phyloP scores from a whole-genome alignment of 2,797 vertebrate species.

The Pampus argenteus region DNA sequence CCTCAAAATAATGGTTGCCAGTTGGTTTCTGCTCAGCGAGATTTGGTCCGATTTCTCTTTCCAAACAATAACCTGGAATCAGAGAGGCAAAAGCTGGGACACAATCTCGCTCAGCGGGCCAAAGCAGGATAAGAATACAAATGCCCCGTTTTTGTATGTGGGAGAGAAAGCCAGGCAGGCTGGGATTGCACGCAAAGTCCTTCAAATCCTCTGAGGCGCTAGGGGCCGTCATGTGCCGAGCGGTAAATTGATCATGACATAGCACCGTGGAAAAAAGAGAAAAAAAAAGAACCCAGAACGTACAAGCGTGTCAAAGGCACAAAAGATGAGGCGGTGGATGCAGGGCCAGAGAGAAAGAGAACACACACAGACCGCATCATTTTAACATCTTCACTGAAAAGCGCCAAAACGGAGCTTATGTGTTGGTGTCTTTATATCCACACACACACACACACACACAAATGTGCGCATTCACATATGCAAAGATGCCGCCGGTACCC shows the following conservation, averaged over 20 bases:
- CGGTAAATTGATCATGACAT: constrained; percentile 85
- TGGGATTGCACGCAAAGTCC: constrained; percentile 79
- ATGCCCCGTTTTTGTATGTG: constrained; percentile 76
- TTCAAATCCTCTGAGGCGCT: constrained; percentile 81
- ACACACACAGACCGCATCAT: constrained; percentile 72
- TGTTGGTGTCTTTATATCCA: constrained; percentile 41
- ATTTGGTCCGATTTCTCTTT: constrained; percentile 43
- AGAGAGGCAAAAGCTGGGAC: constrained; percentile 66
- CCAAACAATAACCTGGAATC: constrained; percentile 71
- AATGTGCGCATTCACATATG: background rate
- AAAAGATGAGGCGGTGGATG: constrained; percentile 75
- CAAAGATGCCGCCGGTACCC: constrained; percentile 2
- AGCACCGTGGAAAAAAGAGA: constrained; percentile 47
- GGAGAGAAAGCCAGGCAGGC: constrained; percentile 69
- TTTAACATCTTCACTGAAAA: constrained; percentile 59
- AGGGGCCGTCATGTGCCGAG: constrained; percentile 81
- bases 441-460: constrained; percentile 22
- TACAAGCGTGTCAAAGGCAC: constrained; percentile 78
- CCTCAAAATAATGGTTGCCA: constrained; percentile 44
- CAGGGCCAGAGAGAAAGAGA: constrained; percentile 65
- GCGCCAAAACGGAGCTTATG: constrained; percentile 47
- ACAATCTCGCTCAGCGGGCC: constrained; percentile 61
- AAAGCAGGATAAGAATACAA: constrained; percentile 76
- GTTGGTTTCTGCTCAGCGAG: constrained; percentile 44
- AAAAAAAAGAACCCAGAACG: constrained; percentile 70